phyloP scores from a whole-genome alignment of 1,140 invertebrate species.

The Drosophila mayri region DNA sequence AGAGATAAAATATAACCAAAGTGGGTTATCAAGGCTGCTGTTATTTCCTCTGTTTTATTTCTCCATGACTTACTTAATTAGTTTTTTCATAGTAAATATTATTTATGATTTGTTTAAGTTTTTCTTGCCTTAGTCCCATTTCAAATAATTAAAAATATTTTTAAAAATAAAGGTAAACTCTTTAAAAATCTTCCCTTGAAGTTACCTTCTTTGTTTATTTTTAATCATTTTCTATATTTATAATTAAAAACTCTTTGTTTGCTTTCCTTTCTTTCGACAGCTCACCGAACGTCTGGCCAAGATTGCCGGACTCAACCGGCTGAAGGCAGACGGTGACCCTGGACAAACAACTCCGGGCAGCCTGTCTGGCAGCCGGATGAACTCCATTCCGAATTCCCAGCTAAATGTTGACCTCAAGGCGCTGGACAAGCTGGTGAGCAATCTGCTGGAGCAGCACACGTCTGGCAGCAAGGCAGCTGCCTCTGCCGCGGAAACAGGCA shows the following conservation, averaged over 20 bases:
- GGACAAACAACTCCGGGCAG: conserved; percentile 55
- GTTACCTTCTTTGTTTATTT: no score
- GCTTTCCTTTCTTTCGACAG: conserved; percentile 28
- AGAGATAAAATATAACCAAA: not conserved
- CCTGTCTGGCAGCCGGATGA: conserved; percentile 73
- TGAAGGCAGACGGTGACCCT: conserved; percentile 46
- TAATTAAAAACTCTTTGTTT: not conserved
- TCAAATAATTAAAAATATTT: not conserved
- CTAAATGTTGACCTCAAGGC: conserved; percentile 74
- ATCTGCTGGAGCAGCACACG: conserved; percentile 73
- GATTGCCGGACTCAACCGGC: conserved; percentile 74
- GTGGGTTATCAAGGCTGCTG: not conserved
- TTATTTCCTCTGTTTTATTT: not conserved
- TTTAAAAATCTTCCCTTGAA: no score
- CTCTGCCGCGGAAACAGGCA: conserved; percentile 28
- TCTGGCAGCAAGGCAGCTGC: conserved; percentile 19
- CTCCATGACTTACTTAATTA: not conserved
- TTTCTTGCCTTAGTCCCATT: not conserved
- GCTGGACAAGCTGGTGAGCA: conserved; percentile 79
- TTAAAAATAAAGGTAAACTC: no score
- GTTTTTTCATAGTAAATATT: not conserved
- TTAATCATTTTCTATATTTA: not conserved
- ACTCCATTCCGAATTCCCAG: conserved; percentile 76
- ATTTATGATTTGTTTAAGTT: not conserved
- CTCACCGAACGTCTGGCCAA: conserved; percentile 77